These are phyloP conservation scores for Gobius niger DNA, from an alignment of 2,113 vertebrate genomes.

Conservation along the genomic window DNA sequence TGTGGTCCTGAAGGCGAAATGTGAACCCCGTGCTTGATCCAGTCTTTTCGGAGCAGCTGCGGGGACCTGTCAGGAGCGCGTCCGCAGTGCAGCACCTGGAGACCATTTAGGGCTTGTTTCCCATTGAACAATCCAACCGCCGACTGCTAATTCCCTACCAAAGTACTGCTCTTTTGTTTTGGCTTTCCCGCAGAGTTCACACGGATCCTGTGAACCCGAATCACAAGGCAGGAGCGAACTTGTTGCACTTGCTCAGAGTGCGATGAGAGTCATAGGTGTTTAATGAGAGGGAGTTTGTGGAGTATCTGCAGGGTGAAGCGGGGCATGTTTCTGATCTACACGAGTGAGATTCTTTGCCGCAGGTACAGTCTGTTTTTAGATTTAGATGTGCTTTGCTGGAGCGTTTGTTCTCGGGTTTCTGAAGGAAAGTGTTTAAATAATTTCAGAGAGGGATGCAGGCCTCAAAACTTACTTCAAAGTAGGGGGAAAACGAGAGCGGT, in stretches of 20 bases:
- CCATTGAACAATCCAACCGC: background rate
- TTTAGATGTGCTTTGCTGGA: background rate
- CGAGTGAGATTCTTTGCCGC: background rate
- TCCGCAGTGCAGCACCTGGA: too few species aligned
- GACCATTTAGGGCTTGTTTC: too few species aligned
- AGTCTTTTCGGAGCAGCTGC: too few species aligned
- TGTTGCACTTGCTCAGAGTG: constrained; percentile 36
- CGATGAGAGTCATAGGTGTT: constrained; percentile 26
- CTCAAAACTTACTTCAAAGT: too few species aligned
- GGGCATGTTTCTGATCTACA: constrained; percentile 17
- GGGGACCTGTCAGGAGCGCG: too few species aligned
- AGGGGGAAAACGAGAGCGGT: too few species aligned
- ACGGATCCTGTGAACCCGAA: constrained; percentile 18
- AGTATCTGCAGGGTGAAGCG: constrained; percentile 22
- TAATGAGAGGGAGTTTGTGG: constrained; percentile 33
- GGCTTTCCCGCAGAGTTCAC: constrained; percentile 22
- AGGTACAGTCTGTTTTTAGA: constrained; percentile 3
- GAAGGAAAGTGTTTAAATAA: background rate
- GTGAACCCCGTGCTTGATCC: too few species aligned
- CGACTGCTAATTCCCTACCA: background rate
- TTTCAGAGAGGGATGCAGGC: background rate
- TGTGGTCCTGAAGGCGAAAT: too few species aligned
- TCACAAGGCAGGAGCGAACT: constrained; percentile 31
- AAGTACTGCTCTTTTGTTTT: constrained; percentile 1
- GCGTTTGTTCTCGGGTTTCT: background rate